Conservation (phyloP, 2,113 vertebrate genomes). For the Pangasianodon hypophthalmus region DNA sequence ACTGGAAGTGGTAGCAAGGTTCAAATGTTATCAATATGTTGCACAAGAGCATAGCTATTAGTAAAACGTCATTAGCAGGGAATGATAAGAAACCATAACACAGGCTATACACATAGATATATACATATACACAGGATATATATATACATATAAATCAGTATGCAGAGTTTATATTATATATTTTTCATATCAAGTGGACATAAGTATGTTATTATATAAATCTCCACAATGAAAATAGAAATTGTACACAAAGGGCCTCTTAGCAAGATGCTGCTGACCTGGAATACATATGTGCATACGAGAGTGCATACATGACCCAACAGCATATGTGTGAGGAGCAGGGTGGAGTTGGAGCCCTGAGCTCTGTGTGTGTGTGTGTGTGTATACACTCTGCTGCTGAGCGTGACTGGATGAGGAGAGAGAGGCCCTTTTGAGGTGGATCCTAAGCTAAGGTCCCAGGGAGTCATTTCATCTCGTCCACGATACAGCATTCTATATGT, state of each 20-base stretch:
- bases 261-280: constrained; percentile 23
- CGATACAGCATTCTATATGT: constrained; percentile 42
- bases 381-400: background rate
- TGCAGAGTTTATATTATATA: background rate
- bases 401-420: constrained; percentile 47
- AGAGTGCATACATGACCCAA: constrained; percentile 22
- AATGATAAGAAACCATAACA: background rate
- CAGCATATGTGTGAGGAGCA: constrained; percentile 25
- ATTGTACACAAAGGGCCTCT: constrained; percentile 12
- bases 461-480: constrained; percentile 63
- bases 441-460: constrained; percentile 53
- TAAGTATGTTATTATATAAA: background rate
- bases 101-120: background rate
- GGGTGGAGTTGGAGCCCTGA: constrained; percentile 42
- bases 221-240: background rate
- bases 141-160: background rate
- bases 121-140: too few species aligned
- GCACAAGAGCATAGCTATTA: constrained; percentile 26
- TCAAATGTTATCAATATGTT: constrained; percentile 72
- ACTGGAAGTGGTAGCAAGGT: constrained; percentile 70
- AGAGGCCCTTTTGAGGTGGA: constrained; percentile 51
- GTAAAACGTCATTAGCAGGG: background rate
- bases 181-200: background rate
- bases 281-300: constrained; percentile 35
- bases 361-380: constrained; percentile 15